A percentile compares a stretch with the other conserved stretches of the same genome.
Conservation (phyloP, 2,797 vertebrate genomes). For the Alosa sapidissima region DNA sequence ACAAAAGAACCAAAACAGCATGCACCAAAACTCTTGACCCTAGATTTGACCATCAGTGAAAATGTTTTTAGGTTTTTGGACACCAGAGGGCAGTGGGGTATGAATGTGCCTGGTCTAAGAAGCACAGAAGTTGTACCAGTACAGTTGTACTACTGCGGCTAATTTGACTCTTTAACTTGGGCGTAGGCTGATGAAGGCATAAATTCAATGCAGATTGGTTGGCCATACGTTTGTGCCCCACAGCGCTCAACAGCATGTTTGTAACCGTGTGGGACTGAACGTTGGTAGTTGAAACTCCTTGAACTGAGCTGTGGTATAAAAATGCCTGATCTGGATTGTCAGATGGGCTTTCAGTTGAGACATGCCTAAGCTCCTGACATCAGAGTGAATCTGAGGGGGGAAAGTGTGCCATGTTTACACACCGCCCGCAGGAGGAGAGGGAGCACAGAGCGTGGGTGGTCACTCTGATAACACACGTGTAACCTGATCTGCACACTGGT, state of each 20-base stretch:
- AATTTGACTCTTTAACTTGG: not conserved
- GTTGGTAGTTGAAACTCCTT: not conserved
- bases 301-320: not conserved
- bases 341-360: not conserved
- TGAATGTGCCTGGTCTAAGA: not conserved
- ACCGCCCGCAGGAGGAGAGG: not conserved
- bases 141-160: not conserved
- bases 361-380: not conserved
- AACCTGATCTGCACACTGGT: slow-evolving; percentile 11
- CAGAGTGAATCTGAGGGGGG: not conserved
- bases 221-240: not conserved
- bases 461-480: not conserved
- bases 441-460: slow-evolving; percentile 13
- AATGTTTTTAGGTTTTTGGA: not conserved
- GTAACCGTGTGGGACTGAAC: not conserved
- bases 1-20: no score
- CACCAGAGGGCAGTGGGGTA: slow-evolving; percentile 5
- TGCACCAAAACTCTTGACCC: no score
- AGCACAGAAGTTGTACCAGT: no score
- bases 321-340: not conserved
- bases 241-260: not conserved
- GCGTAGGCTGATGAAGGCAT: not conserved
- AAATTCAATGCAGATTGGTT: not conserved
- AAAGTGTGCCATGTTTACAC: slow-evolving; percentile 13
- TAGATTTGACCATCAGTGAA: not conserved